These are phyloP conservation scores for Mallateleia sp. DNA, from an alignment of 2,888 invertebrate genomes.

Conservation along the genomic window DNA sequence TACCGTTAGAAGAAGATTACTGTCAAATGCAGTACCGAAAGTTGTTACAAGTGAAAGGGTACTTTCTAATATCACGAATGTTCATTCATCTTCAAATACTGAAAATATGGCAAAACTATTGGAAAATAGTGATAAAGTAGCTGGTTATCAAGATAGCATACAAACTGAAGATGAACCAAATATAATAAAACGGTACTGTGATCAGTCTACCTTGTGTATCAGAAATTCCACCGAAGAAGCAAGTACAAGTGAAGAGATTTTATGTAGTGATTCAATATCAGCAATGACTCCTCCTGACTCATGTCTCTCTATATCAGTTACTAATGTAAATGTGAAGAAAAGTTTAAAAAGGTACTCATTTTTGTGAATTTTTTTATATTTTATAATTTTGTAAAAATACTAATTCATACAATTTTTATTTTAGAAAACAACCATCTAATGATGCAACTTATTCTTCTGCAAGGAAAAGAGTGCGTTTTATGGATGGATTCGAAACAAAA, in stretches of 20 bases:
- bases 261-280: constrained; percentile 10
- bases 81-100: neutral
- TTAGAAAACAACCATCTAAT: neutral
- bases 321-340: neutral
- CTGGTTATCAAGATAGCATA: no score
- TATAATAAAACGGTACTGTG: no score
- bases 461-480: constrained; percentile 4
- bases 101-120: neutral
- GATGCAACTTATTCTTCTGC: neutral
- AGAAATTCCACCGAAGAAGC: neutral
- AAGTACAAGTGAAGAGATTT: neutral
- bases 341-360: constrained; percentile 14
- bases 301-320: neutral
- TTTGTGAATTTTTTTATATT: constrained; percentile 1
- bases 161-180: no score
- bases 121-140: constrained; percentile 4
- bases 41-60: neutral
- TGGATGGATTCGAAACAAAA: constrained; percentile 5
- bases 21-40: constrained; percentile 10
- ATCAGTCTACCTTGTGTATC: no score
- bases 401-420: constrained; percentile 8
- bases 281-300: neutral
- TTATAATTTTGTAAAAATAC: neutral
- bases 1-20: neutral
- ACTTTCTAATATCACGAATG: neutral